Evolutionary conservation across 2,113 vertebrate species (phyloP), one percentile per base, ranked within the genome.

Genomic region (Poecile atricapillus): DNA sequence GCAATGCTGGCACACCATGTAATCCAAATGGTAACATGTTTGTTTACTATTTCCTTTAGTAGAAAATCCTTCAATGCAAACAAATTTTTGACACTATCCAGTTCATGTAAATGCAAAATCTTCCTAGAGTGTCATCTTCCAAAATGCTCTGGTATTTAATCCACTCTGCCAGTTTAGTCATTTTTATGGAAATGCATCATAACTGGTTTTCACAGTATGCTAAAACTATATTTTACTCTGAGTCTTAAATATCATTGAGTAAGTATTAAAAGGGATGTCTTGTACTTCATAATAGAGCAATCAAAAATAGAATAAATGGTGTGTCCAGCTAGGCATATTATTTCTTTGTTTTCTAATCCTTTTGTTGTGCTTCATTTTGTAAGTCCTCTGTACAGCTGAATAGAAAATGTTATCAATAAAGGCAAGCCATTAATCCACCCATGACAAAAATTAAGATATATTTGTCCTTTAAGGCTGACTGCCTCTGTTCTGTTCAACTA

Each of bases 401-500:
- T 80, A 96, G 83, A 96, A 97, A 97, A 95, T 94, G 69, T 95
- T 97, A 97, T 96, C 96, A 97, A 92, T 97, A 97, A 97, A 96
- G 64, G 83, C 60, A 91, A 90, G 70, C 31, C 83, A 97, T 97
- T 97, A 97, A 97, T 96, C 93, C 89, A 95, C 68, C 83, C 85
- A 91, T 95, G 94, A 96, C 87, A 97, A 97, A 97, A 93, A 95
- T 96, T 97, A 97, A 97, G 94, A 95, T 97, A 95, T 94, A 95
- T 97, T 96, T 97, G 85, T 96, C 94, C 94, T 96, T 95, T 95
- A 95, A 95, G 91, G 93, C 67, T 96, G 92, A 95, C 94, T 97
- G 86, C 84, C n/a, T 96, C 96, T 90, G 92, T 87, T 94, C 94
- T 96, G 59, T 95, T 95, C 93, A 96, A 62, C 93, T 93, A 94